Conservation (phyloP, 1,140 invertebrate species). For the Cydia amplana region DNA sequence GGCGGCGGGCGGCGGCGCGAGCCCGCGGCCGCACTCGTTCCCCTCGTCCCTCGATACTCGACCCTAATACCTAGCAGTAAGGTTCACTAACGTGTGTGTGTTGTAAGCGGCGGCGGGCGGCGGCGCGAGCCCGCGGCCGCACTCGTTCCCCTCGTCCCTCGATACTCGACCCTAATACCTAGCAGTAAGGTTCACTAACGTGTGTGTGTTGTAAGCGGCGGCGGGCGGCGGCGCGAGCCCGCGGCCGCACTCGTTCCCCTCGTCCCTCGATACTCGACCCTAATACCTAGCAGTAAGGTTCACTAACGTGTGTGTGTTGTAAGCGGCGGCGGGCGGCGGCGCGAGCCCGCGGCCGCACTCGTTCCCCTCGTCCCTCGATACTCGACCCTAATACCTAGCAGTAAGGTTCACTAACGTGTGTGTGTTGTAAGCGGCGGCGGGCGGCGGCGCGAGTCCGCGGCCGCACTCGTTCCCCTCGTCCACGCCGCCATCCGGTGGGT, state of each 20-base stretch:
- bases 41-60: too few relatives aligned
- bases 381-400: too few relatives aligned
- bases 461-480: conserved; percentile 79
- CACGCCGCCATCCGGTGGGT: conserved; percentile 80
- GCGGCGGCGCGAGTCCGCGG: conserved; percentile 46
- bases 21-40: conserved; percentile 35
- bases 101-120: conserved; percentile 47
- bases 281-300: too few relatives aligned
- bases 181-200: too few relatives aligned
- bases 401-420: conserved; percentile 14
- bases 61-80: too few relatives aligned
- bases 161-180: too few relatives aligned
- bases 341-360: conserved; percentile 36
- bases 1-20: conserved; percentile 15
- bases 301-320: too few relatives aligned
- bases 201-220: conserved; percentile 50
- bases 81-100: conserved; percentile 34
- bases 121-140: conserved; percentile 53
- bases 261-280: too few relatives aligned
- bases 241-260: conserved; percentile 45
- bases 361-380: too few relatives aligned
- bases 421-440: conserved; percentile 50
- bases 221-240: conserved; percentile 42
- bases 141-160: too few relatives aligned
- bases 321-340: conserved; percentile 14